Evolutionary conservation across 2,797 vertebrate genomes (phyloP).

Genomic region (Poliocrania exsul): DNA sequence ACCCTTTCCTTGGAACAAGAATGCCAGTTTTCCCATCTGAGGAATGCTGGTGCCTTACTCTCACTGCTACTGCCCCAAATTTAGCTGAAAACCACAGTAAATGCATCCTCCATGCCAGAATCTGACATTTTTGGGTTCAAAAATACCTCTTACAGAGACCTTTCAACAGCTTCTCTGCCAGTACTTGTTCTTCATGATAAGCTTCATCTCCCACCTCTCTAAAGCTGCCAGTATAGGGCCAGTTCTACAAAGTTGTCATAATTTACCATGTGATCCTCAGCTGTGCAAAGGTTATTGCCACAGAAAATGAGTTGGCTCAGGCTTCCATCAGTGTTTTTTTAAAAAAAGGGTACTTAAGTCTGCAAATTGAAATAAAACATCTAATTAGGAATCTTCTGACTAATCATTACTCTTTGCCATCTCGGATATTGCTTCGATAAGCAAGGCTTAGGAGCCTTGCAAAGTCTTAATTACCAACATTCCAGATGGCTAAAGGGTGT

Average conservation of each 20-base stretch:
- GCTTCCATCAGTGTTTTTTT: not conserved
- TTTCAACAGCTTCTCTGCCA: not conserved
- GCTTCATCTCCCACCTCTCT: not conserved
- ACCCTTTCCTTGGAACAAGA: constrained; percentile 6
- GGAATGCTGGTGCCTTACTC: not conserved
- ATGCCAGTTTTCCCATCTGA: not conserved
- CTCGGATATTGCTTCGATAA: not conserved
- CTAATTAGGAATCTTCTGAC: constrained; percentile 8
- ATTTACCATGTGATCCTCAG: not conserved
- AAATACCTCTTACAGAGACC: not conserved
- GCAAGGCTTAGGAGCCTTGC: not conserved
- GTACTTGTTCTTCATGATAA: not conserved
- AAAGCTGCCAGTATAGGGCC: not conserved
- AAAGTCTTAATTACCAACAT: not conserved
- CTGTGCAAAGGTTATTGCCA: not conserved
- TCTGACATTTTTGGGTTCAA: not conserved
- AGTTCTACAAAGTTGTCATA: not conserved
- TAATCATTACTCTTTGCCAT: constrained; percentile 8
- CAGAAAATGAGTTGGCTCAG: not conserved
- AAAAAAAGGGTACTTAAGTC: not conserved
- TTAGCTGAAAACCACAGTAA: not conserved
- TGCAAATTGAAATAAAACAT: not conserved
- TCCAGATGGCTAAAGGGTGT: not conserved
- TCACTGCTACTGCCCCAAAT: too few relatives aligned
- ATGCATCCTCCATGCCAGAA: rapidly evolving